Base-by-base conservation (phyloP, 1,140 invertebrate genomes). In the Idris sp. region DNA sequence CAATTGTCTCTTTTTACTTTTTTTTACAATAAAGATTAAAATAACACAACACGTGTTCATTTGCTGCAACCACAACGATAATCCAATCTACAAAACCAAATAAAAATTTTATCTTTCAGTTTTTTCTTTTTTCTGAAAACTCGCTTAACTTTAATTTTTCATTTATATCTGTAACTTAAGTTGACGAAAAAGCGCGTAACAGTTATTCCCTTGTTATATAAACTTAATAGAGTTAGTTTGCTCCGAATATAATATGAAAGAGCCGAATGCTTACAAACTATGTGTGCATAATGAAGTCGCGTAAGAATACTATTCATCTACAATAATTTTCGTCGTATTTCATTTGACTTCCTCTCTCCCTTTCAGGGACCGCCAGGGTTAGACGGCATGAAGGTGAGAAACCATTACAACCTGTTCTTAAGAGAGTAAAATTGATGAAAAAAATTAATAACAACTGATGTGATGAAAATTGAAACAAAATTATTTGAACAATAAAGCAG, bases 351-450 rank as follows among this genome's bases (percentile, higher is more conserved):
- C 80, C 81, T 86, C 83, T n/a, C n/a, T 86, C 79, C 82, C 82
- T 87, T 88, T 86, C 89, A 91, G 90, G 90, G 90, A 78, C 87
- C 89, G 76, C 87, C 90, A 61, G 90, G 90, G 87, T 89, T 91
- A 87, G 90, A 91, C 81, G 90, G 90, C 74, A 91, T 91, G 89
- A 91, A 91, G 89, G 90, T 91, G 82, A 90, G 89, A 85, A 85
- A 79, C 64, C 79, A 48, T 74, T 69, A 61, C 41, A 72, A 16
- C 25, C 56, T 58, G 30, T 58, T 36, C 26, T 68, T 67, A 59
- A 53, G 19, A 22, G 56, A 48, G 48, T 62, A 38, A 62, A 67
- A 61, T 67, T 53, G 33, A 54, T n/a, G 48, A 46, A 58, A 33
- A 48, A 22, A 51, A 2, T 22, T 22, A 22, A n/a, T n/a, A n/a